Evolutionary conservation across 2,113 vertebrate genomes (phyloP).

Genomic region (Nibea albiflora): DNA sequence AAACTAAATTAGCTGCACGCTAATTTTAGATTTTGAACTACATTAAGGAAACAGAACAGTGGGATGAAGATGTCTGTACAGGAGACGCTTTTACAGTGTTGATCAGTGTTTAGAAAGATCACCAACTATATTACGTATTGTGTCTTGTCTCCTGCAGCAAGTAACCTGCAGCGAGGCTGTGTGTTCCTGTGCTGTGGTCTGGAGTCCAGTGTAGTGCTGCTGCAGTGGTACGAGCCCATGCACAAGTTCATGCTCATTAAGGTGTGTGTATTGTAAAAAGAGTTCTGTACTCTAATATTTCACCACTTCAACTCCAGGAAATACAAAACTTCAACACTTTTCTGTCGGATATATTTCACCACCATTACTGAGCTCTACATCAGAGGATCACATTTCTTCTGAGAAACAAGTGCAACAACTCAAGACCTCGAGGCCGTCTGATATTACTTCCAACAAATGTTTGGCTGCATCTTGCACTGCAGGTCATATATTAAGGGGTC

Average conservation of each 20-base stretch:
- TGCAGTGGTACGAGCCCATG: constrained; percentile 96
- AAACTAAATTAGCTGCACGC: neutral
- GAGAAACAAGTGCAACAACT: too few species aligned
- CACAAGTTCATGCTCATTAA: constrained; percentile 95
- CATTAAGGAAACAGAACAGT: neutral
- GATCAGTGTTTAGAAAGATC: neutral
- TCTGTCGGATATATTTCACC: neutral
- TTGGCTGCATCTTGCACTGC: neutral
- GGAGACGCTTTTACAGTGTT: neutral
- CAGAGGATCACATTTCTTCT: neutral
- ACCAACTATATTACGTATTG: neutral
- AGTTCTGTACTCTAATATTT: too few species aligned
- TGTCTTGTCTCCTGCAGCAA: constrained; percentile 69
- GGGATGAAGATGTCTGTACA: neutral
- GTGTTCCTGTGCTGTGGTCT: constrained; percentile 90
- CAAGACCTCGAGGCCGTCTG: too few species aligned
- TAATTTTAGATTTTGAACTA: neutral
- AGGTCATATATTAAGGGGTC: neutral
- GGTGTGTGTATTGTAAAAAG: constrained; percentile 73
- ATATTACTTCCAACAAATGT: neutral
- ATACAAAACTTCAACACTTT: neutral
- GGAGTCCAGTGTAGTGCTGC: constrained; percentile 89
- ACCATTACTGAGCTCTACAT: neutral
- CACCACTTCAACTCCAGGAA: neutral
- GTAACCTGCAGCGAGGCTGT: constrained; percentile 75